Conservation (phyloP, 2,797 vertebrate genomes). For the Sardinella longiceps region DNA sequence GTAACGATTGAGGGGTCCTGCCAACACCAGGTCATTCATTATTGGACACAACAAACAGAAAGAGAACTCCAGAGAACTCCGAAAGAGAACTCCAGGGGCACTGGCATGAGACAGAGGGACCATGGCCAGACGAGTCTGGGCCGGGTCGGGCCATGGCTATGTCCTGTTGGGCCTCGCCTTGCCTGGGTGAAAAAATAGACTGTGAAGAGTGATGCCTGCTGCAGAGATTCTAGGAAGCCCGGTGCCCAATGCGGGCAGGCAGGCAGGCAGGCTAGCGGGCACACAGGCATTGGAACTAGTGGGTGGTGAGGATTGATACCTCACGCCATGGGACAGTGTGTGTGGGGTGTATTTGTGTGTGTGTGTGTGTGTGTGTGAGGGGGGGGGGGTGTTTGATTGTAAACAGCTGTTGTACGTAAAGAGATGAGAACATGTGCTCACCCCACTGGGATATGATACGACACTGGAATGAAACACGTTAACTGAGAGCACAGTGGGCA, state of each 20-base stretch:
- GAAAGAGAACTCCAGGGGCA: neutral
- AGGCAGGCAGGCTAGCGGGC: too few relatives aligned
- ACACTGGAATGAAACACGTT: neutral
- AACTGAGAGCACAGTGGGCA: neutral
- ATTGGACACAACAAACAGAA: constrained; percentile 18
- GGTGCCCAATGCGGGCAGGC: neutral
- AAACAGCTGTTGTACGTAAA: neutral
- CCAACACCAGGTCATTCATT: constrained; percentile 26
- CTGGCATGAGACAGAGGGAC: too few relatives aligned
- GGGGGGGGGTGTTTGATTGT: constrained; percentile 4
- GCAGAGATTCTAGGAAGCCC: neutral
- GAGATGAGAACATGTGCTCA: neutral
- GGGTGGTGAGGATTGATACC: neutral
- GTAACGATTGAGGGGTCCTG: constrained; percentile 13
- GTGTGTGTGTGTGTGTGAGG: too few relatives aligned
- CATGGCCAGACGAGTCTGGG: neutral
- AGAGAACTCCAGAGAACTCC: too few relatives aligned
- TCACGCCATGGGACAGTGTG: neutral
- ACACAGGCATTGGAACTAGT: neutral
- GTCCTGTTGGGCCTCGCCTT: too few relatives aligned
- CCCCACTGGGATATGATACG: neutral
- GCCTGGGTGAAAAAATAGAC: neutral
- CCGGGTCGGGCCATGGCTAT: too few relatives aligned
- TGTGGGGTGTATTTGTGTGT: too few relatives aligned
- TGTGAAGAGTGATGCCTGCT: neutral